Base-by-base conservation (phyloP, 2,797 vertebrate species). In the Poecilia gillii region DNA sequence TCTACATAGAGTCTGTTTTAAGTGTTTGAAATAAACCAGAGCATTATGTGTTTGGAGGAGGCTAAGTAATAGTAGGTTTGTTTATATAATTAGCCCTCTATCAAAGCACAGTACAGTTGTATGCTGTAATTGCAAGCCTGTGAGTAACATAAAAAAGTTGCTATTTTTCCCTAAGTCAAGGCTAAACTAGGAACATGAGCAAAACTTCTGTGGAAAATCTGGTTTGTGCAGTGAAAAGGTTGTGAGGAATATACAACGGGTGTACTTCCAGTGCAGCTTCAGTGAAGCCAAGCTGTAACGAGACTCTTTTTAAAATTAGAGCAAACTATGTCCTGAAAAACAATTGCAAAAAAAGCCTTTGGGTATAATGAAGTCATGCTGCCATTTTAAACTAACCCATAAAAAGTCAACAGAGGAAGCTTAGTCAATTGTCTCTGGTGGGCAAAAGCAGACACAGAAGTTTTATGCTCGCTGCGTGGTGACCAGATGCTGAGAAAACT, bases 61-160 rank as follows among this genome's bases (percentile, higher is more conserved):
- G 57, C 46, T 33, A 1, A 80, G 87, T 92, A 94, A 93, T 92
- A 87, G 92, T 88, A 88, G 90, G 86, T 87, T 88, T 93, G 90
- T 92, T 94, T 91, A 93, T 80, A 87, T 90, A 89, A 88, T 86
- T 90, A 88, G 82, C 82, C 76, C 72, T 85, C 83, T 81, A 89
- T 87, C 84, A 83, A 88, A 88, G 86, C 81, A 81, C 79, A 77
- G 85, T 75, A 57, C 39, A 76, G 88, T 72, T 81, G 81, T 90
- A 84, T 86, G 77, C 71, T 76, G n/a, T 90, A 93, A 94, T 87
- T 89, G 78, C 72, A 86, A 79, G 84, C 47, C 79, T 84, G 39
- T 45, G 78, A 83, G 83, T 76, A 81, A 79, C 74, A 81, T 78
- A 64, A 84, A 85, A 88, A 49, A 87, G 59, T 73, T 59, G 82